phyloP scores from a whole-genome alignment of 2,113 vertebrate genomes.

The Ceyx cyanopectus region DNA sequence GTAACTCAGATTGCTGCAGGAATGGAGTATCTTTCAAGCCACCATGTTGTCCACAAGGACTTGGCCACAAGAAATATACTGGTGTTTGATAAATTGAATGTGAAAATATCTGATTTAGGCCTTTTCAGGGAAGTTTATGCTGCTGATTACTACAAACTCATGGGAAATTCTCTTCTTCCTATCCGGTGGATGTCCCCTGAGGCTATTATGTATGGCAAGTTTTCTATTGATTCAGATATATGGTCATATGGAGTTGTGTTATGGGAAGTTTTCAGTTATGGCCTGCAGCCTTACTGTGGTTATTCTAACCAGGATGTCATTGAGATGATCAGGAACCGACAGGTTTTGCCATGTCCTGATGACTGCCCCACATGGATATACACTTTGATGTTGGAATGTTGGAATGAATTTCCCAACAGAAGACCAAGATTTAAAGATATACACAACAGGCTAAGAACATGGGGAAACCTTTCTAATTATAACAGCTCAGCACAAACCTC shows the following conservation, averaged over 20 bases:
- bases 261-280: slow-evolving; percentile 98
- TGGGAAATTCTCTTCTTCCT: slow-evolving; percentile 88
- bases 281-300: slow-evolving; percentile 96
- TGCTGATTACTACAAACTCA: slow-evolving; percentile 94
- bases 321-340: slow-evolving; percentile 92
- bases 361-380: slow-evolving; percentile 96
- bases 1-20: slow-evolving; percentile 93
- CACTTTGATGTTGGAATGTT: slow-evolving; percentile 94
- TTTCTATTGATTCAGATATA: slow-evolving; percentile 95
- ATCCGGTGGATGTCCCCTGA: slow-evolving; percentile 98
- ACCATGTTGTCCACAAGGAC: slow-evolving; percentile 95
- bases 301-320: slow-evolving; percentile 98
- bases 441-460: slow-evolving; percentile 90
- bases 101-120: slow-evolving; percentile 95
- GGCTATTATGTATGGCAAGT: slow-evolving; percentile 93
- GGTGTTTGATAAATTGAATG: slow-evolving; percentile 90
- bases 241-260: slow-evolving; percentile 95
- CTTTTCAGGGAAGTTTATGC: slow-evolving; percentile 95
- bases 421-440: slow-evolving; percentile 96
- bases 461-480: slow-evolving; percentile 92
- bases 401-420: slow-evolving; percentile 91
- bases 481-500: slow-evolving; percentile 94
- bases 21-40: slow-evolving; percentile 95
- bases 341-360: slow-evolving; percentile 91
- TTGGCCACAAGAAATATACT: slow-evolving; percentile 94